Conservation (phyloP, 2,888 invertebrate genomes). For the Miltochrista miniata region DNA sequence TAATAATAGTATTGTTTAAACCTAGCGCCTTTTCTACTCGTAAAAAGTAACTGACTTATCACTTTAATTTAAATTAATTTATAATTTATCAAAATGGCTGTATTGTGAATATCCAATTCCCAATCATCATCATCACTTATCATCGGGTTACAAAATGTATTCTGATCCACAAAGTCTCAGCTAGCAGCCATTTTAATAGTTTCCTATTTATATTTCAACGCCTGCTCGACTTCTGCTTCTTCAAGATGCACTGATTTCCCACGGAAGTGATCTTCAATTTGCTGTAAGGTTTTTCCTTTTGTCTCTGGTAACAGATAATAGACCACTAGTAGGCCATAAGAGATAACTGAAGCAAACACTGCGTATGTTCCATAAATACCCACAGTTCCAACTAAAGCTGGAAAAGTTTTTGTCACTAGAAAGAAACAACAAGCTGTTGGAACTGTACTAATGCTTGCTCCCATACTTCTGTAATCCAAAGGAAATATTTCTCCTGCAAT, state of each 20-base stretch:
- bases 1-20: too few relatives aligned
- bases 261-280: constrained; percentile 84
- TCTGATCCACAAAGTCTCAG: constrained; percentile 3
- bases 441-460: constrained; percentile 82
- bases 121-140: too few relatives aligned
- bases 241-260: constrained; percentile 40
- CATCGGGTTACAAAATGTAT: neutral
- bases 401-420: constrained; percentile 83
- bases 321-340: constrained; percentile 72
- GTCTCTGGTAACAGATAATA: constrained; percentile 86
- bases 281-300: constrained; percentile 84
- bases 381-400: constrained; percentile 68
- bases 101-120: too few relatives aligned
- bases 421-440: constrained; percentile 82
- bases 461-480: constrained; percentile 80
- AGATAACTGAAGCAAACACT: constrained; percentile 76
- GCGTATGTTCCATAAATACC: constrained; percentile 80
- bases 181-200: constrained; percentile 14
- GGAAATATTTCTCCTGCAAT: constrained; percentile 87
- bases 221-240: constrained; percentile 32
- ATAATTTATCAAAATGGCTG: too few relatives aligned
- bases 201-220: constrained; percentile 26
- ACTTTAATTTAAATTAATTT: too few relatives aligned
- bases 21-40: too few relatives aligned
- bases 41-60: too few relatives aligned